Base-by-base conservation (phyloP, 2,888 invertebrate species). In the Monopis laevigella region DNA sequence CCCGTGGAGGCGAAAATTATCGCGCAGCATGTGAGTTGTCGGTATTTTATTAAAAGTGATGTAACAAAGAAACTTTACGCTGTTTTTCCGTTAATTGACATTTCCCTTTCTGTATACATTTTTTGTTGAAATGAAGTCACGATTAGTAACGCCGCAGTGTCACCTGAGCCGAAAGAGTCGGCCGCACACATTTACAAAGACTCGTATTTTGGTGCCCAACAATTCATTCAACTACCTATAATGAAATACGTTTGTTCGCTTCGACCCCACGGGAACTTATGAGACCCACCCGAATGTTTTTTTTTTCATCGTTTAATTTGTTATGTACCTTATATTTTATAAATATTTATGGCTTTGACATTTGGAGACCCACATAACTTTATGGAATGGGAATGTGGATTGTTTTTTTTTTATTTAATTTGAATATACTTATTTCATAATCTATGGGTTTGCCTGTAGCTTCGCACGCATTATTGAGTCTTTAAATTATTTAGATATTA, bases 141-240 rank as follows among this genome's bases (percentile, higher is more conserved):
- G 75, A 78, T 78, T 80, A 74, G 78, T 78, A 60, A 73, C 74
- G 78, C 68, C 51, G 54, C 54, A 52, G 51, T 65, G 73, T 70
- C 77, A 74, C 74, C 73, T 73, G 75, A 73, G 71, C 65, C 65
- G 65, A 67, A 67, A 66, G 54, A 48, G 52, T n/a, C 54, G 57
- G 73, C 73, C 71, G 65, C 69, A 72, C 67, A 66, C 59, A 56
- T 55, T 55, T 66, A 75, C 35, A 69, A 62, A 59, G 59, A 57
- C 13, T 55, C 56, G 55, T 77, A 72, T 78, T 75, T 75, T 73
- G 74, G 68, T 65, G 54, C 56, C 55, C 58, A 57, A 58, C 58
- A 51, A 54, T 29, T 56, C 61, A 65, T 74, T 77, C 67, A 41
- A 69, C 62, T 61, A 58, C 56, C 58, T 56, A 66, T 62, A 67